Percentiles rank a stretch among this genome's conserved stretches.
Conservation (phyloP, 1,140 invertebrate genomes). For the Batillaria attramentaria region DNA sequence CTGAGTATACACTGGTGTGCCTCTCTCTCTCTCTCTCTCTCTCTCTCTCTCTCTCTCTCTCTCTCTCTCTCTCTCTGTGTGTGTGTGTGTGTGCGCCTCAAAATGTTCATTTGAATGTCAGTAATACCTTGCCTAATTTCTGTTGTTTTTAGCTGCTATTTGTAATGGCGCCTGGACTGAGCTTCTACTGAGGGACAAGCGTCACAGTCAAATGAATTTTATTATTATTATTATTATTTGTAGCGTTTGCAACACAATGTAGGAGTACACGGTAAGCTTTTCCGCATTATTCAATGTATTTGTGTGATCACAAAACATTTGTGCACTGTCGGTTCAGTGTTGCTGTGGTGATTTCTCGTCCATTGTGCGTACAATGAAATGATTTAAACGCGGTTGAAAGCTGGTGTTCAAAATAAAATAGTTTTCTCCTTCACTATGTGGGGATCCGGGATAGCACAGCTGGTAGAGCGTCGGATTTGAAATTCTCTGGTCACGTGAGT, state of each 20-base stretch:
- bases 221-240: background rate
- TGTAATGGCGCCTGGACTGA: background rate
- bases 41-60: slow-evolving; percentile 20
- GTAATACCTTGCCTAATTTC: background rate
- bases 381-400: too few species aligned
- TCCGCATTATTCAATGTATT: too few species aligned
- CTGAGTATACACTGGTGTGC: background rate
- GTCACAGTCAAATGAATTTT: background rate
- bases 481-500: too few species aligned
- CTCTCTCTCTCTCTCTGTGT: slow-evolving; percentile 8
- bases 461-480: too few species aligned
- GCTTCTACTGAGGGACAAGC: background rate
- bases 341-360: too few species aligned
- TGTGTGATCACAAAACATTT: too few species aligned
- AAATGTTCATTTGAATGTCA: background rate
- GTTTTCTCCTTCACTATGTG: too few species aligned
- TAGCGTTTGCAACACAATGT: background rate
- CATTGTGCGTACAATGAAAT: too few species aligned
- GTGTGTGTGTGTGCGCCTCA: background rate
- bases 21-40: slow-evolving; percentile 15
- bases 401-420: too few species aligned
- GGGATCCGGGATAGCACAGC: too few species aligned
- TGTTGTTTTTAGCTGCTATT: background rate
- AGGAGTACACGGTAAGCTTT: too few species aligned
- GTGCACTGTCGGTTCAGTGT: too few species aligned